Evolutionary conservation across 2,113 vertebrate genomes (phyloP).

Genomic region (Xiphophorus couchianus): DNA sequence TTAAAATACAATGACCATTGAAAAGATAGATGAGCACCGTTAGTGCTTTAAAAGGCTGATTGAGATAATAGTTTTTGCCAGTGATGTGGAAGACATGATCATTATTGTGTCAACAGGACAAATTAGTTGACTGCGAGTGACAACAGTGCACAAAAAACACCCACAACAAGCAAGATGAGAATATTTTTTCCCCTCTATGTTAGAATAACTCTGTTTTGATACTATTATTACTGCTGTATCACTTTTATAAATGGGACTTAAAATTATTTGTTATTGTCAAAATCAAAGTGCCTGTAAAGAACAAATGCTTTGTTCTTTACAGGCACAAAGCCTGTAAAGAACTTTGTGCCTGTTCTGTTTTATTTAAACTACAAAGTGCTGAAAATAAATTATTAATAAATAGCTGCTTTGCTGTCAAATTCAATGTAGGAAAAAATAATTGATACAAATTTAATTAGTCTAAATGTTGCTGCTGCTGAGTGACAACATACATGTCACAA

Average conservation of each 20-base stretch:
- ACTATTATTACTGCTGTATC: background rate
- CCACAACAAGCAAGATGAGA: background rate
- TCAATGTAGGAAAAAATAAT: slow-evolving; percentile 15
- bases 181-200: no score
- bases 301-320: background rate
- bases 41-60: background rate
- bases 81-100: slow-evolving; percentile 24
- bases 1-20: background rate
- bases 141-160: background rate
- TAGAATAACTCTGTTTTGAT: no score
- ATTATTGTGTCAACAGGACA: slow-evolving; percentile 41
- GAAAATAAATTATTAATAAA: slow-evolving; percentile 23
- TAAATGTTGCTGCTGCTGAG: slow-evolving; percentile 31
- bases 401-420: slow-evolving; percentile 18
- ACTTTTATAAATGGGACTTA: background rate
- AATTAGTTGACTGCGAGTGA: slow-evolving; percentile 22
- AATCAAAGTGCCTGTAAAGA: background rate
- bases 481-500: slow-evolving; percentile 20
- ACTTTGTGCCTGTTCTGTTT: background rate
- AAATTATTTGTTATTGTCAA: background rate
- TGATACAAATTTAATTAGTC: slow-evolving; percentile 45
- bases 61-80: slow-evolving; percentile 46
- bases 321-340: no score
- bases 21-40: slow-evolving; percentile 1
- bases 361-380: slow-evolving; percentile 7